Evolutionary conservation across 2,113 vertebrate species (phyloP).

Genomic region (Grammomys dolichurus): DNA sequence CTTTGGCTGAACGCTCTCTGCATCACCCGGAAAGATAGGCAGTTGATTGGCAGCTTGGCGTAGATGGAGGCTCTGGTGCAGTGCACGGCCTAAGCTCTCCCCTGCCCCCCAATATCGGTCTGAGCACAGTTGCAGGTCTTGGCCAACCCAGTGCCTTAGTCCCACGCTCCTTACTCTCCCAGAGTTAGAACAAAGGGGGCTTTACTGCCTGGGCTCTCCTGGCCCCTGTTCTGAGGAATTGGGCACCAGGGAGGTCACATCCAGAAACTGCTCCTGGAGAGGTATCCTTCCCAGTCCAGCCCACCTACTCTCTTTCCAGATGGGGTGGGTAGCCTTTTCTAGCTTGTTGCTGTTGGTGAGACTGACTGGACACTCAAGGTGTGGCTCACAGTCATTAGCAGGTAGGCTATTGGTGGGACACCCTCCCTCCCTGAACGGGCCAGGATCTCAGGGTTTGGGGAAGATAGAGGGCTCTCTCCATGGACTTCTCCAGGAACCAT

Average conservation of each 20-base stretch:
- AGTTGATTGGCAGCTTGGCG: slow-evolving; percentile 71
- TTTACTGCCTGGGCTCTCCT: background rate
- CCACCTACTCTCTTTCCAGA: background rate
- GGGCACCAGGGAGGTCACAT: background rate
- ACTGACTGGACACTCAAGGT: background rate
- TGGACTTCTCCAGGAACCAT: background rate
- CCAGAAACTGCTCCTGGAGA: background rate
- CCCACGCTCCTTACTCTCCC: background rate
- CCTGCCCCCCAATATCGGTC: background rate
- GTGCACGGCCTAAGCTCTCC: slow-evolving; percentile 80
- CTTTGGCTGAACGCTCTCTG: background rate
- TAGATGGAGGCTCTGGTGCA: slow-evolving; percentile 85
- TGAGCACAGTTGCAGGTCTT: slow-evolving; percentile 51
- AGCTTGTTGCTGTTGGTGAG: background rate
- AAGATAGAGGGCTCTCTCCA: background rate
- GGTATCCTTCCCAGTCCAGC: background rate
- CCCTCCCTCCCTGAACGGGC: background rate
- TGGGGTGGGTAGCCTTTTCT: background rate
- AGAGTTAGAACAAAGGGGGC: slow-evolving; percentile 46
- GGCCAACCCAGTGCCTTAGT: slow-evolving; percentile 17
- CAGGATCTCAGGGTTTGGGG: background rate
- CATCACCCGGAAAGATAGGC: slow-evolving; percentile 77
- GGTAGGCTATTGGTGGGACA: background rate
- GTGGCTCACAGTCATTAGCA: background rate
- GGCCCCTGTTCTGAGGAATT: background rate